These are phyloP conservation scores for Amphimallon solstitiale DNA, from an alignment of 2,888 invertebrate genomes.

Conservation along the genomic window DNA sequence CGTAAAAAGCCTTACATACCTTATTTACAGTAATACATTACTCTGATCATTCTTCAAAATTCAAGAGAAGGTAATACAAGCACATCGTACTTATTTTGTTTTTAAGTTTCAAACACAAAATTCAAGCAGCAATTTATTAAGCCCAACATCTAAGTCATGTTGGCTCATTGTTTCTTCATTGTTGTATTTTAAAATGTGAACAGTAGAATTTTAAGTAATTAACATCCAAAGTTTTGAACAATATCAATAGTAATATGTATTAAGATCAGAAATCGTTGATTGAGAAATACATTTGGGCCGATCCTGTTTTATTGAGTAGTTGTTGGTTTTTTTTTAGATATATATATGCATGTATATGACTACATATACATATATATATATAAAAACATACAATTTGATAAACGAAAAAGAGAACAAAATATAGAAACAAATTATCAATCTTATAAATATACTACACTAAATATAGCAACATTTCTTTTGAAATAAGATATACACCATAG, in stretches of 20 bases:
- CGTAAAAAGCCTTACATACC: slow-evolving; percentile 64
- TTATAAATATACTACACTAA: slow-evolving; percentile 44
- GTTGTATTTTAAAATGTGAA: slow-evolving; percentile 1
- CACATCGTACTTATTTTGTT: slow-evolving; percentile 50
- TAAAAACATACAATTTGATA: neutral
- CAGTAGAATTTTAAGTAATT: slow-evolving; percentile 21
- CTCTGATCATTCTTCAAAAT: slow-evolving; percentile 42
- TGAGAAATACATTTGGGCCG: slow-evolving; percentile 38
- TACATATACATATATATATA: slow-evolving; percentile 1
- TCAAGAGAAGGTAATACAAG: slow-evolving; percentile 52
- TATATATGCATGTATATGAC: slow-evolving; percentile 1
- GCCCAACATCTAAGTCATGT: slow-evolving; percentile 28
- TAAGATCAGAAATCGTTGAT: slow-evolving; percentile 39
- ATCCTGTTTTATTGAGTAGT: slow-evolving; percentile 29
- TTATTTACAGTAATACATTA: slow-evolving; percentile 60
- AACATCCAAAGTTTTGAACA: slow-evolving; percentile 24
- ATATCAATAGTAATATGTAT: slow-evolving; percentile 1
- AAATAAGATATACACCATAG: slow-evolving; percentile 39
- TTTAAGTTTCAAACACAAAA: slow-evolving; percentile 50
- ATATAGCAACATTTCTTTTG: slow-evolving; percentile 41
- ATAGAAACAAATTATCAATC: slow-evolving; percentile 33
- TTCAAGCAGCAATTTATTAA: slow-evolving; percentile 33
- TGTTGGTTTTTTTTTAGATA: slow-evolving; percentile 18
- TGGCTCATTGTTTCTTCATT: neutral
- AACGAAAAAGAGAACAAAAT: slow-evolving; percentile 28